Base-by-base conservation (phyloP, 2,113 vertebrate genomes). In the Lucifuga dentata region DNA sequence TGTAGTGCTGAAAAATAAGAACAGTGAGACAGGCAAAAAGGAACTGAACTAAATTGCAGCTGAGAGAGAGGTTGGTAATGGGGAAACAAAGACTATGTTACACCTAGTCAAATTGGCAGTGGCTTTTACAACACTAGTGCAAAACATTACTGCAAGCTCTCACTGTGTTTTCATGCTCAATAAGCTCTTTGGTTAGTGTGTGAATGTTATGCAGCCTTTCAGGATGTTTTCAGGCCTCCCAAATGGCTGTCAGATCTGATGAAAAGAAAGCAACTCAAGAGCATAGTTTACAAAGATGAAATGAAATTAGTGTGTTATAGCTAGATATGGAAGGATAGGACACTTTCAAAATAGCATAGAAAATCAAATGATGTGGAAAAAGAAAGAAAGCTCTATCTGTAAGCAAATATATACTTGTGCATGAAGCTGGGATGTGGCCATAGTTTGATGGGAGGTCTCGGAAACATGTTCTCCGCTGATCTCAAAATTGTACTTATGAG, bases 101-200 rank as follows among this genome's bases (percentile, higher is more conserved):
- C 71, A 60, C 29, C 11, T 24, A 76, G 70, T 73, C 52, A 68
- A 70, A 83, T n/a, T 76, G 72, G 71, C 21, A 21, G 61, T 36
- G 7, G 38, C 67, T 74, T 76, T 70, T 67, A 35, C 70, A 76
- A 56, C 35, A 58, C 61, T 58, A 63, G 53, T 35, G 11, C 62
- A 75, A 77, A 67, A 77, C 55, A 81, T 88, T 83, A 83, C 74
- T 46, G 73, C 66, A 71, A 40, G 15, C 50, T 60, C 77, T 81
- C n/a, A 71, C 60, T 50, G 60, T 76, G 53, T 83, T 88, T 83
- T 79, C 71, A 84, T 77, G 72, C 81, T 78, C 71, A 84, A 72
- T 64, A 83, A 82, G 51, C 65, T 68, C 57, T 78, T 66, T 71
- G 64, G 68, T 80, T 32, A 46, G 58, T 73, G 58, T 71, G 50